Percentiles rank a stretch among this genome's conserved stretches.
Conservation (phyloP, 2,888 invertebrate genomes). For the Sympetrum striolatum region DNA sequence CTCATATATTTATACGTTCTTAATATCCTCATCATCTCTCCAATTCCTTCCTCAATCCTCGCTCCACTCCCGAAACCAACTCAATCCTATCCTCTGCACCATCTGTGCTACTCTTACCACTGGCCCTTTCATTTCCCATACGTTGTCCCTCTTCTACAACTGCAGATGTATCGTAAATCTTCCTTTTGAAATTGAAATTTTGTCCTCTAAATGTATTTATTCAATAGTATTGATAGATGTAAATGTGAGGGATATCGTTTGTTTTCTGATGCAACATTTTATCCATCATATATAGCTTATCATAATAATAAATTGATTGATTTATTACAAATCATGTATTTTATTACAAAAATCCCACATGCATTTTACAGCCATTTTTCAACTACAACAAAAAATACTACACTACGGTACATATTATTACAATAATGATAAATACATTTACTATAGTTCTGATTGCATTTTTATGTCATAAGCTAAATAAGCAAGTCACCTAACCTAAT, state of each 20-base stretch:
- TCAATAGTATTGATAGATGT: background rate
- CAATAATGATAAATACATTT: too few relatives aligned
- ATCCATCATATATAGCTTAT: too few relatives aligned
- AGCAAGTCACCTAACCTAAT: too few relatives aligned
- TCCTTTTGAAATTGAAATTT: background rate
- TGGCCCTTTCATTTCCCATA: background rate
- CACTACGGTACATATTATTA: too few relatives aligned
- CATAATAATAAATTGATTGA: too few relatives aligned
- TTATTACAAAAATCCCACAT: too few relatives aligned
- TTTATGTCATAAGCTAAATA: too few relatives aligned
- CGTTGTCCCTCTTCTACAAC: background rate
- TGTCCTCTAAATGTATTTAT: background rate
- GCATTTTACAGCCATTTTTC: too few relatives aligned
- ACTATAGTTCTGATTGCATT: too few relatives aligned
- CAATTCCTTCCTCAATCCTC: background rate
- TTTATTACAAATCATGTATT: too few relatives aligned
- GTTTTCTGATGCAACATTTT: background rate
- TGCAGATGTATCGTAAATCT: background rate
- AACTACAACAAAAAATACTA: too few relatives aligned
- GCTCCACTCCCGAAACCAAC: background rate
- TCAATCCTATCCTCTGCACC: background rate
- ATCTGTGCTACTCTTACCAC: background rate
- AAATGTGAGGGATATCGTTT: background rate
- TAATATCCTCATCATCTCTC: background rate
- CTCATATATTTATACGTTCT: too few relatives aligned